Conservation (phyloP, 1,140 invertebrate genomes). For the Olivierus martensii region DNA sequence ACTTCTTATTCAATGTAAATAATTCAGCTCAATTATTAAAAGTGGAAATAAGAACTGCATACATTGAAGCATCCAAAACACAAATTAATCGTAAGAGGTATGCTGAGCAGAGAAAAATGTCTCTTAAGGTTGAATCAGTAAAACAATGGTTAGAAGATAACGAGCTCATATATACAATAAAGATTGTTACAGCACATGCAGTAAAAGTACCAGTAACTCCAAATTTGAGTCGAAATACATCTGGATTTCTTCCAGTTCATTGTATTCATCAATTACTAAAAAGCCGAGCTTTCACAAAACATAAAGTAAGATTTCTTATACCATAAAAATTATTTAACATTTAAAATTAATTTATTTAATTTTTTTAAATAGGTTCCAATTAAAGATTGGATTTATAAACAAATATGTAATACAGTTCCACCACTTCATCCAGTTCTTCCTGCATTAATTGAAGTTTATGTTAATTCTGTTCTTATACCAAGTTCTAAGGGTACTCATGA, state of each 20-base stretch:
- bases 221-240: constrained; percentile 71
- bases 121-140: too few species aligned
- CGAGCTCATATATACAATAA: too few species aligned
- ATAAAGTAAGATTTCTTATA: constrained; percentile 46
- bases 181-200: constrained; percentile 88
- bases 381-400: constrained; percentile 87
- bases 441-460: constrained; percentile 86
- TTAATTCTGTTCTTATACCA: constrained; percentile 77
- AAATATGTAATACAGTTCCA: constrained; percentile 69
- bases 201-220: constrained; percentile 89
- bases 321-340: background rate
- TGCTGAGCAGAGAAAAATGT: too few species aligned
- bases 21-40: too few species aligned
- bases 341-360: constrained; percentile 1
- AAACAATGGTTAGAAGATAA: too few species aligned
- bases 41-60: too few species aligned
- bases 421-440: constrained; percentile 88
- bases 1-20: too few species aligned
- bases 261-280: constrained; percentile 94
- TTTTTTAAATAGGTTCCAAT: constrained; percentile 45
- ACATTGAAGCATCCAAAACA: too few species aligned
- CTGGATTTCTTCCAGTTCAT: constrained; percentile 89
- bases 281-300: constrained; percentile 87
- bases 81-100: too few species aligned
- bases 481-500: constrained; percentile 30